These are phyloP conservation scores for Laothoe populi DNA, from an alignment of 2,888 invertebrate genomes.

Conservation along the genomic window DNA sequence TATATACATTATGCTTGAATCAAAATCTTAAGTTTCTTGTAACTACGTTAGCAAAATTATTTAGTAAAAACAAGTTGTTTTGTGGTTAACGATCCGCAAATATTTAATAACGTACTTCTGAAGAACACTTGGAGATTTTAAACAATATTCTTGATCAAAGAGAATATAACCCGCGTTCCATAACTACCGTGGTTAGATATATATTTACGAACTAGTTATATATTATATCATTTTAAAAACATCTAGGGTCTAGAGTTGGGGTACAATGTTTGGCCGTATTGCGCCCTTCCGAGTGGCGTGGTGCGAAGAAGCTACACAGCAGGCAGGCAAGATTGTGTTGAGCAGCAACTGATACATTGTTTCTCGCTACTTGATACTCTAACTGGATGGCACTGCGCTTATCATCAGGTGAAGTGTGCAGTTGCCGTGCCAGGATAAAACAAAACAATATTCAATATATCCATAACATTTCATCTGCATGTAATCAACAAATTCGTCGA, in stretches of 20 bases:
- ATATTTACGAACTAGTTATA: neutral
- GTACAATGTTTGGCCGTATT: too few relatives aligned
- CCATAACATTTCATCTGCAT: neutral
- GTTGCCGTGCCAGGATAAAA: too few relatives aligned
- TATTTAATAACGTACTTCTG: neutral
- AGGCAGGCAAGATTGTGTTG: too few relatives aligned
- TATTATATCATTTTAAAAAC: too few relatives aligned
- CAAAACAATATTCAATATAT: too few relatives aligned
- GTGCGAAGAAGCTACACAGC: too few relatives aligned
- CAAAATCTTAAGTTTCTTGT: neutral
- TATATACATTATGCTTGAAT: neutral
- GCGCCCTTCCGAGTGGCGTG: too few relatives aligned
- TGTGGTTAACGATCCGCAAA: neutral
- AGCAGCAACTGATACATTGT: too few relatives aligned
- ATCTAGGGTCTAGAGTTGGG: too few relatives aligned
- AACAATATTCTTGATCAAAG: neutral
- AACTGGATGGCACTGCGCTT: too few relatives aligned
- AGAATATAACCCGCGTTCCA: neutral
- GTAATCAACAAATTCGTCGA: neutral
- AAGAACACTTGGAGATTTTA: neutral
- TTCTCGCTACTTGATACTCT: too few relatives aligned
- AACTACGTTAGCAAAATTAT: neutral
- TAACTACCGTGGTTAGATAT: neutral
- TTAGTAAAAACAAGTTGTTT: neutral
- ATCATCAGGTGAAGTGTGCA: too few relatives aligned